Conservation (phyloP, 2,113 vertebrate genomes). For the Indri indri region DNA sequence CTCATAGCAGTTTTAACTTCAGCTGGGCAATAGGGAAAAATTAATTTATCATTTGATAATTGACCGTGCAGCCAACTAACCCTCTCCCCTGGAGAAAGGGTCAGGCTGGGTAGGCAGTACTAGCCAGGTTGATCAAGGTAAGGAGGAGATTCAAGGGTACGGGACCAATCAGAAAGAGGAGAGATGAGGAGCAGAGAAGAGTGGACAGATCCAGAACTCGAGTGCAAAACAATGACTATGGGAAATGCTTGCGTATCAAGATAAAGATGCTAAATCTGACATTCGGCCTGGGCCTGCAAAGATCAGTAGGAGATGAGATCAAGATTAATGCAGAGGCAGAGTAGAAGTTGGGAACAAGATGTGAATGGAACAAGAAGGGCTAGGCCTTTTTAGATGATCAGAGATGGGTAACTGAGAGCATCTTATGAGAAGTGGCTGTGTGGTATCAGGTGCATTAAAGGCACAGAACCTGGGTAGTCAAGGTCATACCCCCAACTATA, state of each 20-base stretch:
- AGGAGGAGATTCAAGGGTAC: not conserved
- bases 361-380: not conserved
- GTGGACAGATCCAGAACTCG: not conserved
- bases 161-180: not conserved
- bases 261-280: not conserved
- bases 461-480: not conserved
- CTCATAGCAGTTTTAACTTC: not conserved
- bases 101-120: not conserved
- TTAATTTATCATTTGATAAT: not conserved
- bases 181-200: not conserved
- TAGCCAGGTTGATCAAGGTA: not conserved
- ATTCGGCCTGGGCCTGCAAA: not conserved
- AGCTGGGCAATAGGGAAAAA: not conserved
- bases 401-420: not conserved
- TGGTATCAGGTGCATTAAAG: not conserved
- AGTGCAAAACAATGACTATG: not conserved
- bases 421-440: not conserved
- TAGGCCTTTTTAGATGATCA: not conserved
- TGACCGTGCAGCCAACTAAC: not conserved
- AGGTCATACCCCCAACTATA: no score
- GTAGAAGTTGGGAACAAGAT: not conserved
- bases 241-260: not conserved
- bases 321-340: not conserved
- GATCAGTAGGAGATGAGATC: not conserved
- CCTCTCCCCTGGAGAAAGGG: not conserved